Conservation (phyloP, 2,797 vertebrate species). For the Taenioides sp. region DNA sequence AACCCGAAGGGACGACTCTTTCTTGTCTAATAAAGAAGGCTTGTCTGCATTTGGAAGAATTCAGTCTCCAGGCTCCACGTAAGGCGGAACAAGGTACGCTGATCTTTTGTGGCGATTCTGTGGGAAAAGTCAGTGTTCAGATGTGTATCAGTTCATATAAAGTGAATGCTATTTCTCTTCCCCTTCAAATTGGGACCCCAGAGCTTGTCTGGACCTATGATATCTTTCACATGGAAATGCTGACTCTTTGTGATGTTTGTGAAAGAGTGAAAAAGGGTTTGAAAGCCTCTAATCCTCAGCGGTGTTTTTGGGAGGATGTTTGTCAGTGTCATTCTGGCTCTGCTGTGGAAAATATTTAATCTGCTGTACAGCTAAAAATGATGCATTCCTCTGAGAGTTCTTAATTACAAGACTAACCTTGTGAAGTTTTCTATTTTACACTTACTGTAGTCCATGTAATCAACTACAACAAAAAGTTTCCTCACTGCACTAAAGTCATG, state of each 20-base stretch:
- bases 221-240: conserved; percentile 8
- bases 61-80: conserved; percentile 38
- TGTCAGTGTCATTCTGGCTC: conserved; percentile 31
- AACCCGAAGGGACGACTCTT: conserved; percentile 36
- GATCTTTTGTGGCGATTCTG: conserved; percentile 25
- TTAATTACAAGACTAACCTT: neutral
- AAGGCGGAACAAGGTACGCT: conserved; percentile 23
- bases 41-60: conserved; percentile 50
- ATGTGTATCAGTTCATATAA: conserved; percentile 42
- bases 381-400: neutral
- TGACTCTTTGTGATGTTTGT: conserved; percentile 13
- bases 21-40: conserved; percentile 50
- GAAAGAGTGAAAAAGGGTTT: conserved; percentile 19
- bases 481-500: too few species aligned
- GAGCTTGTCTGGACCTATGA: conserved; percentile 12
- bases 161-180: conserved; percentile 15
- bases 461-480: too few species aligned
- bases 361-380: neutral
- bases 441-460: neutral
- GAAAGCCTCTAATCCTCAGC: conserved; percentile 2
- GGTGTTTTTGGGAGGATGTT: conserved; percentile 17
- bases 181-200: conserved; percentile 2
- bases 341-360: conserved; percentile 17
- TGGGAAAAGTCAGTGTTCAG: conserved; percentile 13
- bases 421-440: neutral